Base-by-base conservation (phyloP, 2,797 vertebrate genomes). In the Balearica regulorum region DNA sequence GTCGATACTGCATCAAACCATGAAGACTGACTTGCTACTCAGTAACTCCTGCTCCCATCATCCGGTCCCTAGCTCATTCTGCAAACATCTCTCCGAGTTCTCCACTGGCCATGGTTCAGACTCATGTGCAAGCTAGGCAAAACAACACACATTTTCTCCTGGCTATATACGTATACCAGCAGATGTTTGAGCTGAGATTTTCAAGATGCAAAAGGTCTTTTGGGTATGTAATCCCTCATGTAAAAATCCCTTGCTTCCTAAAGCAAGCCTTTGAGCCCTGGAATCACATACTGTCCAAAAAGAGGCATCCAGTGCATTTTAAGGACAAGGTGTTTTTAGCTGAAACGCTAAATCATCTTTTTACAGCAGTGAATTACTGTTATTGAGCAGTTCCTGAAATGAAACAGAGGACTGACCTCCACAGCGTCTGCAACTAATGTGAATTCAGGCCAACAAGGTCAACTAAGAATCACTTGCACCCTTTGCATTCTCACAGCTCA, bases 121-220 rank as follows among this genome's bases (percentile, higher is more conserved):
- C 58, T 70, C 84, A 87, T 12, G 53, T 78, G 79, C 61, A 87
- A 82, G 76, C 79, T 60, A 79, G 79, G 91, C 87, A 95, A 77
- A 95, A 87, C 73, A 93, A 48, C 84, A 86, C 82, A 81, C 71
- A 11, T 83, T 85, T 93, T 68, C 93, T 83, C 53, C 91, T 86
- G 82, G 82, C 84, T 91, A 13, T 35, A 75, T 17, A 39, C 10
- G 1, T 75, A 37, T 68, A 79, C 89, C 94, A 93, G 79, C 91
- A 95, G 96, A 93, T 90, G 89, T 95, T 46, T 85, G 33, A 87
- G 72, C 39, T 96, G 94, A 95, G 79, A 86, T 87, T 91, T 94
- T 91, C 91, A 96, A 95, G 89, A 95, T 71, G 80, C 43, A 20
- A 35, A 31, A 8, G 17, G 41, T 73, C 79, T 86, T 94, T 31